Evolutionary conservation across 2,888 invertebrate species (phyloP), one percentile per base, ranked within the genome.

Genomic region (Hipparchia semele): DNA sequence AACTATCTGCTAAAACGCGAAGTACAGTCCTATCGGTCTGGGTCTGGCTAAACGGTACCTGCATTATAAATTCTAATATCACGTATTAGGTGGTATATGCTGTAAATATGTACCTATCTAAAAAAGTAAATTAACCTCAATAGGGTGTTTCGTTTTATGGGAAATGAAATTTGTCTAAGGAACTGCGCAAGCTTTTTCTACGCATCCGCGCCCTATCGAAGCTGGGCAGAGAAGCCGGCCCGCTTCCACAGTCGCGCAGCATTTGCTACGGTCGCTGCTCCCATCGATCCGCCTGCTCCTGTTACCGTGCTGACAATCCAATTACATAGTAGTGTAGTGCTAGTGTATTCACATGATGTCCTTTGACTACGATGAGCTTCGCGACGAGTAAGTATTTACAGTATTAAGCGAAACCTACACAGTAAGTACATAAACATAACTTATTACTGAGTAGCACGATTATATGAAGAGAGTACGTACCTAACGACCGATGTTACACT

Each of bases 351-450:
- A 78, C 79, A 86, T 78, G 72, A 95, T 95, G 95, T 95, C 96
- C 76, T 92, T 96, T 83, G 94, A 94, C 80, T 95, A 95, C 76
- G 96, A 96, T 80, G 96, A 96, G 83, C 95, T 96, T 78, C 91
- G 95, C 75, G 96, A 96, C 83, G 96, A 96, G 96, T 96, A 89
- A 96, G 96, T 60, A 60, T 60, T 33, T 39, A 60, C 59, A 33
- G 10, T 49, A 49, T 12, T 23, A 13, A 58, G 23, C 23, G 33
- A 9, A 33, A 60, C 39, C 39, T 39, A 33, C 39, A 10, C 4
- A 10, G 7, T 13, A 56, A 12, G 56, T 10, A 58, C 56, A 58
- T 58, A 13, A 7, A 8, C 12, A 12, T 60, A 8, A 13, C 13
- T 13, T 58, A 23, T 8, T 23, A 8, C 23, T 58, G 9, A 56